Conservation (phyloP, 2,797 vertebrate genomes). For the Premnoplex brunnescens region DNA sequence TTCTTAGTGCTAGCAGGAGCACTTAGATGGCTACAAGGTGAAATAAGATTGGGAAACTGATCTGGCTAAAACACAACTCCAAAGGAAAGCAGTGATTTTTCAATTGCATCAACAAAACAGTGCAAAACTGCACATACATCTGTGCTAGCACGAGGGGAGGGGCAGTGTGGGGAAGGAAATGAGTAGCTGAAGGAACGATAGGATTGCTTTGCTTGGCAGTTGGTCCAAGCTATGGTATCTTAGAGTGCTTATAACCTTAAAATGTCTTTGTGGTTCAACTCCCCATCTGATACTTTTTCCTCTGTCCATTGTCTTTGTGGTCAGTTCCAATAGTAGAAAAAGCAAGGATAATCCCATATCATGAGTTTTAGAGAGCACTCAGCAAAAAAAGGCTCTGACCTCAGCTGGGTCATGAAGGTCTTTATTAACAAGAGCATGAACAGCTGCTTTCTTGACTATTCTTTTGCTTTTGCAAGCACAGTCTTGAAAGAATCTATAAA, state of each 20-base stretch:
- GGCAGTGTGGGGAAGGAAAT: conserved; percentile 20
- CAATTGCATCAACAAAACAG: background rate
- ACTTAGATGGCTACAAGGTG: background rate
- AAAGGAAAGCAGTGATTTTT: background rate
- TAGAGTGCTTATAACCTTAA: conserved; percentile 9
- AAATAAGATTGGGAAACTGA: background rate
- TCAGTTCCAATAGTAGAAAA: conserved; percentile 34
- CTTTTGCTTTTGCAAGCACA: conserved; percentile 28
- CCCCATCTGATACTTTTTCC: background rate
- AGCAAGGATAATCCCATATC: conserved; percentile 33
- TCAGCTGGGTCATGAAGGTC: conserved; percentile 52
- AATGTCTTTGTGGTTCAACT: conserved; percentile 41
- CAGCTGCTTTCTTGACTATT: conserved; percentile 48
- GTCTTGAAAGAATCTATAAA: conserved; percentile 38
- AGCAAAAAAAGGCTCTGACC: conserved; percentile 31
- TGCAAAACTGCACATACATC: background rate
- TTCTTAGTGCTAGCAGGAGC: background rate
- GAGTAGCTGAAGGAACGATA: conserved; percentile 29
- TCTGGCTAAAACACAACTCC: background rate
- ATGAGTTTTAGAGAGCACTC: conserved; percentile 23
- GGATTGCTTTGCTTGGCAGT: conserved; percentile 59
- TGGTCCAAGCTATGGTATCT: conserved; percentile 4
- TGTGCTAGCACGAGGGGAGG: background rate
- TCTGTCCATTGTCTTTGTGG: conserved; percentile 20
- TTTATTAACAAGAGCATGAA: conserved; percentile 38